A percentile compares a stretch with the other conserved stretches of the same genome.
phyloP scores from a whole-genome alignment of 2,797 vertebrate species.

The Pseudochirops corinnae region DNA sequence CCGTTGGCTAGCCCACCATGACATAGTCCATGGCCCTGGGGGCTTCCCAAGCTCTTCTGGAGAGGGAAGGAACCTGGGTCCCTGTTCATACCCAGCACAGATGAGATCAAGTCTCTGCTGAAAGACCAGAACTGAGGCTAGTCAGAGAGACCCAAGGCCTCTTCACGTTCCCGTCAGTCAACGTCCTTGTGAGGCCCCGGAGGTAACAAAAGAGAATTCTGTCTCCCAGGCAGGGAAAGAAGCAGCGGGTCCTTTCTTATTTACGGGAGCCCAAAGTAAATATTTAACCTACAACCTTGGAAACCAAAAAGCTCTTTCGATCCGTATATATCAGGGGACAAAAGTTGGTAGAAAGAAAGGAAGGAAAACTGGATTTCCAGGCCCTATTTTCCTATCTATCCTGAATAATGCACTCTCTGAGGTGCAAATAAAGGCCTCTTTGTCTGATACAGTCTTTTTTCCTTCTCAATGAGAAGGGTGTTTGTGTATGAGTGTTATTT shows the following conservation, averaged over 20 bases:
- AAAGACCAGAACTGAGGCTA: background rate
- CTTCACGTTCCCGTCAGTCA: background rate
- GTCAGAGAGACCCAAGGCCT: background rate
- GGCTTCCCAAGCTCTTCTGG: background rate
- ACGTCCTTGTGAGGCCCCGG: background rate
- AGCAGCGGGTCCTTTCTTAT: slow-evolving; percentile 23
- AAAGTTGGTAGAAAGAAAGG: slow-evolving; percentile 11
- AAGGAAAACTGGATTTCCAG: slow-evolving; percentile 19
- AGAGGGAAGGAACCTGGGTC: background rate
- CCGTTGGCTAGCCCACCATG: background rate
- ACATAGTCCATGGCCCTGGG: background rate
- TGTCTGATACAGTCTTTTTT: background rate
- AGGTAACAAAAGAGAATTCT: slow-evolving; percentile 16
- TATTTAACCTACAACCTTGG: slow-evolving; percentile 23
- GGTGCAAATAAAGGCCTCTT: background rate
- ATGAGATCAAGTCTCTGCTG: background rate
- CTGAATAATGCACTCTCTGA: background rate
- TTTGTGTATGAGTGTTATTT: slow-evolving; percentile 13
- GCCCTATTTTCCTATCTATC: slow-evolving; percentile 18
- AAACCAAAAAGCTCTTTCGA: slow-evolving; percentile 17
- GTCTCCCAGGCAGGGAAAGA: background rate
- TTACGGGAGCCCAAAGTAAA: slow-evolving; percentile 25
- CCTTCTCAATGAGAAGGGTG: background rate
- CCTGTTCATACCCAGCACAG: background rate
- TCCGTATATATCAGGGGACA: slow-evolving; percentile 18